A percentile compares a stretch with the other conserved stretches of the same genome.
These are phyloP conservation scores for Phainopepla nitens DNA, from an alignment of 2,113 vertebrate genomes.

Conservation along the genomic window DNA sequence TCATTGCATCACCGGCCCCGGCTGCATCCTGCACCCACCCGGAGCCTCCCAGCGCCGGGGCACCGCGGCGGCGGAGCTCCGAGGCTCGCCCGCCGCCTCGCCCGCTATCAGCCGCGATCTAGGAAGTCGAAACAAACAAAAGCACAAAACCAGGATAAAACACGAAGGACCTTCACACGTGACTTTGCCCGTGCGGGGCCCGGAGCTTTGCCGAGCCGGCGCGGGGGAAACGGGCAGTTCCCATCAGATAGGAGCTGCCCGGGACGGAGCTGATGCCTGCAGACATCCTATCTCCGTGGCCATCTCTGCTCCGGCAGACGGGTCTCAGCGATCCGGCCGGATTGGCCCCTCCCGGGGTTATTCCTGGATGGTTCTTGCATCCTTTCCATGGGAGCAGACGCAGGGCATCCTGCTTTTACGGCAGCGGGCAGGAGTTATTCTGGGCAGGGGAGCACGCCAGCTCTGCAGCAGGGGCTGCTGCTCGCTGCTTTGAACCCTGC, in stretches of 20 bases:
- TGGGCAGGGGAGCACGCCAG: fast-evolving
- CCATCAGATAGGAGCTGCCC: slow-evolving; percentile 8
- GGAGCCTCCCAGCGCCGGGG: neutral
- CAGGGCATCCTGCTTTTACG: fast-evolving
- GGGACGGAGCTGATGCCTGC: neutral
- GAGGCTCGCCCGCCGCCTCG: neutral
- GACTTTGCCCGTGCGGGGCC: neutral
- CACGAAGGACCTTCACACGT: fast-evolving
- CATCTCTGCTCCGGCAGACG: neutral
- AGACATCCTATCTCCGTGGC: neutral
- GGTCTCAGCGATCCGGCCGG: neutral
- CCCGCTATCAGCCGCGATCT: neutral
- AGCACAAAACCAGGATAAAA: slow-evolving; percentile 41
- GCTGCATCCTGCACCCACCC: fast-evolving
- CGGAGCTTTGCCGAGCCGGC: neutral
- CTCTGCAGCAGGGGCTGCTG: neutral
- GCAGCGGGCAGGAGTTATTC: neutral
- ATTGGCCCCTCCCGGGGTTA: neutral
- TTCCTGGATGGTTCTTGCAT: neutral
- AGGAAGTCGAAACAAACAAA: neutral
- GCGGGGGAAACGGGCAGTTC: slow-evolving; percentile 18
- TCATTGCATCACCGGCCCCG: neutral
- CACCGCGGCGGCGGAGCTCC: neutral
- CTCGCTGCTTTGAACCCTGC: neutral
- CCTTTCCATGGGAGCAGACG: neutral